Percentiles rank a stretch among this genome's conserved stretches.
phyloP scores from a whole-genome alignment of 2,797 vertebrate species.

The Tenualosa thibaudeaui region DNA sequence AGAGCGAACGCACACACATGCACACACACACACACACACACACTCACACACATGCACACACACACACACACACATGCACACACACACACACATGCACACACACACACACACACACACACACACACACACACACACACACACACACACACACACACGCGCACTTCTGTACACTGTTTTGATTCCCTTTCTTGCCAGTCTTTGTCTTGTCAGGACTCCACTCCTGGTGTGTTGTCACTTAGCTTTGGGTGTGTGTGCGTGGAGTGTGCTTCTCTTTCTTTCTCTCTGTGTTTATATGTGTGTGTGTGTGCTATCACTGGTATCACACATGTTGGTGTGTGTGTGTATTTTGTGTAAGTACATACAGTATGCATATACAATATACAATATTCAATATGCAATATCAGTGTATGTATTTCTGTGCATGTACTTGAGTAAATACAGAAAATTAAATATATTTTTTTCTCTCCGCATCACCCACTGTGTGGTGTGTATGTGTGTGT shows the following conservation, averaged over 20 bases:
- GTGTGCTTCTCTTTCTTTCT: background rate
- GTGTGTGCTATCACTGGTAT: background rate
- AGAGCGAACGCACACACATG: background rate
- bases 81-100: constrained; percentile 18
- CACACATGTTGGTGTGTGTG: background rate
- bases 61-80: background rate
- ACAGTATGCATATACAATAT: background rate
- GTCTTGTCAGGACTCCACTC: background rate
- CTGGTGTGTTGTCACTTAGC: background rate
- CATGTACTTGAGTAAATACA: background rate
- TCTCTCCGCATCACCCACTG: background rate
- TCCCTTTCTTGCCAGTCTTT: background rate
- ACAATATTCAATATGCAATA: too few relatives aligned
- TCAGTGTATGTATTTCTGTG: background rate
- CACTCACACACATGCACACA: background rate
- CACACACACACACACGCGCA: background rate
- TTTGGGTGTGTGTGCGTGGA: background rate
- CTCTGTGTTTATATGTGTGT: background rate
- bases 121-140: background rate
- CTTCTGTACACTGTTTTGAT: background rate
- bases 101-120: constrained; percentile 11
- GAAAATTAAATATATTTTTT: too few relatives aligned
- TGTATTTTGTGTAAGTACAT: background rate
- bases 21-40: constrained; percentile 15
- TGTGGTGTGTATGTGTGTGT: background rate